These are phyloP conservation scores for Aricia artaxerxes DNA, from an alignment of 2,888 invertebrate genomes.

Conservation along the genomic window DNA sequence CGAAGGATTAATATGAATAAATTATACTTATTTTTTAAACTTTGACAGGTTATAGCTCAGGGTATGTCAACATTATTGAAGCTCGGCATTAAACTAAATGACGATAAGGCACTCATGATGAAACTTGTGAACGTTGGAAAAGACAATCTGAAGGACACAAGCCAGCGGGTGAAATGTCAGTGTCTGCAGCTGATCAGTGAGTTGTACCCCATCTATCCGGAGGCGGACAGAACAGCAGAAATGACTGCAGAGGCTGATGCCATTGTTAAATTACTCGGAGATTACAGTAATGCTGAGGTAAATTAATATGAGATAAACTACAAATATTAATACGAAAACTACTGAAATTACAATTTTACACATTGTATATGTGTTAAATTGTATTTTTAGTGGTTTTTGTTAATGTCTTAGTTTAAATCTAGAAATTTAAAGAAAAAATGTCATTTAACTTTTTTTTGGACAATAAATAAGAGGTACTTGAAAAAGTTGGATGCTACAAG, in stretches of 20 bases:
- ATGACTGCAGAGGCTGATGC: constrained; percentile 80
- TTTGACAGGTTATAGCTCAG: constrained; percentile 83
- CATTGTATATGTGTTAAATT: no score
- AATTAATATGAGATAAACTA: background rate
- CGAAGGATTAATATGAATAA: no score
- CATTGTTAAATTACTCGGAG: constrained; percentile 87
- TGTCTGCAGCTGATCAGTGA: constrained; percentile 90
- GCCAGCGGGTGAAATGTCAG: constrained; percentile 89
- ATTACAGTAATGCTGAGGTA: constrained; percentile 89
- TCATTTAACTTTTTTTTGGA: no score
- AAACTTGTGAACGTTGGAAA: constrained; percentile 83
- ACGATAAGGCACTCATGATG: constrained; percentile 81
- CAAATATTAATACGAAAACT: no score
- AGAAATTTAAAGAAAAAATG: no score
- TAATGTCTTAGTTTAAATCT: no score
- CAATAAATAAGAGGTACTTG: no score
- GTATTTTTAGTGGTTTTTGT: no score
- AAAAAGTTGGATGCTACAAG: no score
- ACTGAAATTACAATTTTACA: no score
- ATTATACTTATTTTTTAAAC: background rate
- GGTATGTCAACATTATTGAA: constrained; percentile 86
- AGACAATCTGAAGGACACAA: constrained; percentile 86
- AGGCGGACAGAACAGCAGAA: constrained; percentile 67
- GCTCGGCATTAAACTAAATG: constrained; percentile 83
- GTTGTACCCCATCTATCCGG: constrained; percentile 81